These are phyloP conservation scores for Drosophila macrospina DNA, from an alignment of 2,888 invertebrate genomes.

Conservation along the genomic window DNA sequence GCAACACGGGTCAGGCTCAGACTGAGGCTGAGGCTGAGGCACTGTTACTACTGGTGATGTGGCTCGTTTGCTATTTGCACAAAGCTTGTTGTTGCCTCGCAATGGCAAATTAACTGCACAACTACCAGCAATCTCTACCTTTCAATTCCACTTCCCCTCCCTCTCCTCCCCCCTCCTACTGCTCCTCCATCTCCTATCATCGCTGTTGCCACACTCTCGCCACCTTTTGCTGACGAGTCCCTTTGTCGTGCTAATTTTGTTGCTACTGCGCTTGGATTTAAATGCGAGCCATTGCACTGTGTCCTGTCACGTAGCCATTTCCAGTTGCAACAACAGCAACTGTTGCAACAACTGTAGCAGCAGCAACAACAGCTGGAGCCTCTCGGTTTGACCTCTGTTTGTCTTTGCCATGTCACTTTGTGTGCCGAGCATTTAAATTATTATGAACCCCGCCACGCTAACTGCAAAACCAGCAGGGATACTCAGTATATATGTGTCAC, in stretches of 20 bases:
- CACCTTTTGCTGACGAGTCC: slow-evolving; percentile 41
- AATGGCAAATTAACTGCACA: slow-evolving; percentile 75
- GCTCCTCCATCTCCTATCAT: too few species aligned
- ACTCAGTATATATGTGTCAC: slow-evolving; percentile 21
- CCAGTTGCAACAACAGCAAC: slow-evolving; percentile 58
- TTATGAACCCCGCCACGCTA: slow-evolving; percentile 73
- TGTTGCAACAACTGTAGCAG: slow-evolving; percentile 9
- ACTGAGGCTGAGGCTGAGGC: too few species aligned
- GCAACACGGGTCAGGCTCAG: slow-evolving; percentile 26
- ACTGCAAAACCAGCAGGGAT: slow-evolving; percentile 25
- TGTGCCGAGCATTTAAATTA: slow-evolving; percentile 83
- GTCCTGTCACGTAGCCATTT: slow-evolving; percentile 79
- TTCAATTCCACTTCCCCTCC: not conserved
- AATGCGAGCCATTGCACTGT: slow-evolving; percentile 77
- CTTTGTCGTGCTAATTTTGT: slow-evolving; percentile 81
- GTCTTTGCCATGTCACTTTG: slow-evolving; percentile 81
- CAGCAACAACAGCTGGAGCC: slow-evolving; percentile 19
- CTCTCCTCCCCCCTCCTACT: too few species aligned
- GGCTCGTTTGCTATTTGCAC: slow-evolving; percentile 73
- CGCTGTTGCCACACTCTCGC: too few species aligned
- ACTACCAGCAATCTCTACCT: slow-evolving; percentile 8
- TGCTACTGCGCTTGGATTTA: slow-evolving; percentile 74
- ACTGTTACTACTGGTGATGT: slow-evolving; percentile 25
- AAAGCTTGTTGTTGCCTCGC: slow-evolving; percentile 70
- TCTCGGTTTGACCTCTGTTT: slow-evolving; percentile 76